These are phyloP conservation scores for Pandemis cinnamomeana DNA, from an alignment of 2,888 invertebrate genomes.

Conservation along the genomic window DNA sequence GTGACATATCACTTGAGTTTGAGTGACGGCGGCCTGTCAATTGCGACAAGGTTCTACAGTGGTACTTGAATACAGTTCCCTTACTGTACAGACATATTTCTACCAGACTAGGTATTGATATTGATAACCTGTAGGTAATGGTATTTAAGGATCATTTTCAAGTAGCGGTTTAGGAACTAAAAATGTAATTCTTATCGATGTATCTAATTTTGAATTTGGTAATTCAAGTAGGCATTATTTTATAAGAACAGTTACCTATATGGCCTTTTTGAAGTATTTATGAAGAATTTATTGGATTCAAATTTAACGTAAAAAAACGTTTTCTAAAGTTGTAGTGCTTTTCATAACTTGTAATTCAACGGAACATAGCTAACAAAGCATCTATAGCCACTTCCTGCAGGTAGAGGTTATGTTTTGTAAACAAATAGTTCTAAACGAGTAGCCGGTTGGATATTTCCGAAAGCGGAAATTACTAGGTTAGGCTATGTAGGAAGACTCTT, in stretches of 20 bases:
- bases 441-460: constrained; percentile 45
- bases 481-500: not conserved
- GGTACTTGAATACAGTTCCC: no score
- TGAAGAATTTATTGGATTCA: not conserved
- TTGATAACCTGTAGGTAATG: constrained; percentile 10
- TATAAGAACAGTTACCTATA: not conserved
- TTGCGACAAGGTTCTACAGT: no score
- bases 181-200: not conserved
- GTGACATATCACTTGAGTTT: no score
- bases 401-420: constrained; percentile 55
- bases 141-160: not conserved
- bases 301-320: not conserved
- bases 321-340: no score
- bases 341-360: not conserved
- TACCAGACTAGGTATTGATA: no score
- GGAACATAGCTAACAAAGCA: constrained; percentile 29
- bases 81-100: no score
- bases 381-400: constrained; percentile 54
- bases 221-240: not conserved
- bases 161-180: constrained; percentile 4
- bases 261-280: not conserved
- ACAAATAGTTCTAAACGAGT: constrained; percentile 47
- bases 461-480: constrained; percentile 23
- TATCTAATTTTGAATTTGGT: not conserved
- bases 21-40: no score